These are phyloP conservation scores for Watsonalla binaria DNA, from an alignment of 2,888 invertebrate genomes.

Conservation along the genomic window DNA sequence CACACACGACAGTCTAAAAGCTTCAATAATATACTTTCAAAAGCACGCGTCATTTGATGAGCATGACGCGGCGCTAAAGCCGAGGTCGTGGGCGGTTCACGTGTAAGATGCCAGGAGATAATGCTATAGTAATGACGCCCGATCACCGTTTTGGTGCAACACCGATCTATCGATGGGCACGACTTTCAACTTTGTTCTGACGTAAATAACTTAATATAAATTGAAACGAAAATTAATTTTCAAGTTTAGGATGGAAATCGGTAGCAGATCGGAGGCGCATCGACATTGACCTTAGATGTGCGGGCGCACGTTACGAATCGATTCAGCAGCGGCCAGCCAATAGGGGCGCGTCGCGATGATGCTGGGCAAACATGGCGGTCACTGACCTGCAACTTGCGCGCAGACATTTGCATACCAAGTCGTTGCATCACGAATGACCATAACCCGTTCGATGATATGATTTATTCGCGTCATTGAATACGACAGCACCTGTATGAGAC, in stretches of 20 bases:
- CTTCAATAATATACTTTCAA: constrained; percentile 2
- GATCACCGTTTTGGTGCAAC: constrained; percentile 34
- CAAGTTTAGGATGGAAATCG: constrained; percentile 40
- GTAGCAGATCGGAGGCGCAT: constrained; percentile 67
- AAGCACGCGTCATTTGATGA: constrained; percentile 18
- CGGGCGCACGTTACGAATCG: constrained; percentile 68
- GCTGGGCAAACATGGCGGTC: constrained; percentile 62
- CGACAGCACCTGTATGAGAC: constrained; percentile 1
- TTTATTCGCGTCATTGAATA: constrained; percentile 24
- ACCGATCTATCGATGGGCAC: constrained; percentile 32
- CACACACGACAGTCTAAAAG: no score
- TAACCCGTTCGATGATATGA: constrained; percentile 53
- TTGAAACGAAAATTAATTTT: neutral
- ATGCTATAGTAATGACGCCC: constrained; percentile 48
- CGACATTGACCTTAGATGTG: constrained; percentile 71
- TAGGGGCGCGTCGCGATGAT: constrained; percentile 52
- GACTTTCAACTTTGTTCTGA: constrained; percentile 12
- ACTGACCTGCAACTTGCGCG: constrained; percentile 50
- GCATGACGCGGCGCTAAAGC: constrained; percentile 21
- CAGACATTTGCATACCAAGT: constrained; percentile 68
- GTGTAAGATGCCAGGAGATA: constrained; percentile 45
- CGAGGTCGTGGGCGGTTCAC: constrained; percentile 39
- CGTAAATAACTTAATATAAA: neutral
- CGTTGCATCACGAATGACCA: constrained; percentile 63
- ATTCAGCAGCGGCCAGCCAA: constrained; percentile 58